Base-by-base conservation (phyloP, 2,888 invertebrate genomes). In the Orthosia gothica region DNA sequence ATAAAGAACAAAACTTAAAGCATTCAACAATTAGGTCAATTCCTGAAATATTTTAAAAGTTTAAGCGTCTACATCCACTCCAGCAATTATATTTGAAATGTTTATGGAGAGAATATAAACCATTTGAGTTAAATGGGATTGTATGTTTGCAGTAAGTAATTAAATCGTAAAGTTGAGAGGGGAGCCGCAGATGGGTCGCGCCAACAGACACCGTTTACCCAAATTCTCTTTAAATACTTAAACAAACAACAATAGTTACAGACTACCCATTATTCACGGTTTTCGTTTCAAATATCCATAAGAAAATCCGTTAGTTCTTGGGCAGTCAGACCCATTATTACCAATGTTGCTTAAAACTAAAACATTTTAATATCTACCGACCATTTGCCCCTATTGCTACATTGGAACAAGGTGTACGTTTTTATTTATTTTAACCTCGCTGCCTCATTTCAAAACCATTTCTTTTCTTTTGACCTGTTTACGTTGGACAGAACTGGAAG, bases 131-230 rank as follows among this genome's bases (percentile, higher is more conserved):
- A 79, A 86, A 87, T 83, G 67, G 70, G 73, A 83, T 81, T 87
- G 83, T 85, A 52, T 83, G 85, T 81, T 85, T 81, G 70, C 79
- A 73, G 85, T 76, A 78, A 85, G 83, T 87, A 83, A 87, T 86
- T 87, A 87, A 83, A 83, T 83, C 79, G 72, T 78, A 77, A 85
- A 87, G 66, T 85, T 74, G 72, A 64, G 77, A 76, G 76, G 82
- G 64, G 82, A 73, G 81, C 81, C 81, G 58, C 87, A 81, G 83
- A 78, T 85, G 79, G 71, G 62, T 61, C 23, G 52, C 67, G 62
- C 62, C 76, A 82, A 64, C 79, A 74, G 72, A 61, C 59, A 65
- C 63, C 52, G 67, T 76, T 70, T 62, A 64, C 67, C 64, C 55
- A 65, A 84, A 85, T 76, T 74, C 68, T 70, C 72, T 76, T 70